Evolutionary conservation across 2,888 invertebrate genomes (phyloP).

Genomic region (Heliconius hortense): DNA sequence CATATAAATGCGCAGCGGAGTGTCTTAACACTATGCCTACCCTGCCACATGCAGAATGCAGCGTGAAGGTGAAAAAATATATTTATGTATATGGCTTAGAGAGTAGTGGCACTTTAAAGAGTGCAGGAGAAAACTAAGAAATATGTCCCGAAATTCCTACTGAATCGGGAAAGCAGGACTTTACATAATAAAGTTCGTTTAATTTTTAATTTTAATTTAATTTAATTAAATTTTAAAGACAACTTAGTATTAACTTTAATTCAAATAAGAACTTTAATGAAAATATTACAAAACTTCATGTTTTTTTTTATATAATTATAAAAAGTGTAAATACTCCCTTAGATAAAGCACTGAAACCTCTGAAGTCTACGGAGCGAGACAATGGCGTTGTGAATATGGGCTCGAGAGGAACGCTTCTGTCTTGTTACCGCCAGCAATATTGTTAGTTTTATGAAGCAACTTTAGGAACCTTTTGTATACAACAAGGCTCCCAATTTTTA

Average conservation of each 20-base stretch:
- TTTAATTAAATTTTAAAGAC: too few relatives aligned
- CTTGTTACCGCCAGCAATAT: conserved; percentile 79
- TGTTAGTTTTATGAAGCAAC: conserved; percentile 79
- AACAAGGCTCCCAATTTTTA: conserved; percentile 34
- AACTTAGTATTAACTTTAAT: neutral
- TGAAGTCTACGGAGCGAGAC: conserved; percentile 75
- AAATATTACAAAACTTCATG: neutral
- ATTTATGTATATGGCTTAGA: too few relatives aligned
- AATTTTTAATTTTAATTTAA: too few relatives aligned
- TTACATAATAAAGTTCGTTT: too few relatives aligned
- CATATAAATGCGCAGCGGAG: too few relatives aligned
- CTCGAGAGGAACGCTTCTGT: conserved; percentile 72
- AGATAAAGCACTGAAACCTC: conserved; percentile 66
- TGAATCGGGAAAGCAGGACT: neutral
- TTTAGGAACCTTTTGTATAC: conserved; percentile 66
- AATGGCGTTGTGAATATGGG: conserved; percentile 74
- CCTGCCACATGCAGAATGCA: too few relatives aligned
- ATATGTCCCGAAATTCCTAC: too few relatives aligned
- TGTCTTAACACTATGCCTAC: too few relatives aligned
- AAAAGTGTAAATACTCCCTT: conserved; percentile 36
- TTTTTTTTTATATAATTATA: neutral
- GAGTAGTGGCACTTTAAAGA: too few relatives aligned
- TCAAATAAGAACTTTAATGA: neutral
- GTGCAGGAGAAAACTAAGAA: too few relatives aligned
- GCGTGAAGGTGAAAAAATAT: too few relatives aligned